A percentile compares a stretch with the other conserved stretches of the same genome.
These are phyloP conservation scores for Poecilia velifera DNA, from an alignment of 2,797 vertebrate genomes.

Conservation along the genomic window DNA sequence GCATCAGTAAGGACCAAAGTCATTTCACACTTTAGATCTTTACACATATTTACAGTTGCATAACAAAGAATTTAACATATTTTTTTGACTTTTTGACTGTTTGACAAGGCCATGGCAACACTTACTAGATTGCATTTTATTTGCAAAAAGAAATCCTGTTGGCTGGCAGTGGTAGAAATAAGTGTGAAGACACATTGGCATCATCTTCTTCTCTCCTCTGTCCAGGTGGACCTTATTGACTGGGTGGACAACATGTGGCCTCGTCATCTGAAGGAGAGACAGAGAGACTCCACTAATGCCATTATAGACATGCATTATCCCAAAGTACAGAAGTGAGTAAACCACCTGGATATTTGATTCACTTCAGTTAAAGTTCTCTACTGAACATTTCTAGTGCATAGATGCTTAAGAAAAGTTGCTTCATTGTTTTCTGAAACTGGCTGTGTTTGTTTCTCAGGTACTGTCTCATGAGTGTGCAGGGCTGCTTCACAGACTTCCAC, in stretches of 20 bases:
- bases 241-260: slow-evolving; percentile 99
- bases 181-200: not conserved
- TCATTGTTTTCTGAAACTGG: not conserved
- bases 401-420: not conserved
- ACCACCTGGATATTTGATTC: not conserved
- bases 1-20: slow-evolving; percentile 82
- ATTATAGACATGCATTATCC: slow-evolving; percentile 99
- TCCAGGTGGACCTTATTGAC: slow-evolving; percentile 95
- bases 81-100: not conserved
- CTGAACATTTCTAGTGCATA: not conserved
- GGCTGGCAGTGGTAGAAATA: not conserved
- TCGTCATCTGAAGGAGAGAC: slow-evolving; percentile 95
- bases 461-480: slow-evolving; percentile 98
- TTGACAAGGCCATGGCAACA: not conserved
- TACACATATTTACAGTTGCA: not conserved
- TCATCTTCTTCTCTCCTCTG: not conserved
- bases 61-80: not conserved
- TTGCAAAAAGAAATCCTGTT: not conserved
- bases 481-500: slow-evolving; percentile 98
- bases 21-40: not conserved
- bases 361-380: not conserved
- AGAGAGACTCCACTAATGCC: slow-evolving; percentile 95
- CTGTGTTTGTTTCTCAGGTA: slow-evolving; percentile 79
- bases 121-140: not conserved
- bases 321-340: slow-evolving; percentile 97